A percentile compares a stretch with the other conserved stretches of the same genome.
Conservation (phyloP, 2,888 invertebrate species). For the Harpalus rubripes region DNA sequence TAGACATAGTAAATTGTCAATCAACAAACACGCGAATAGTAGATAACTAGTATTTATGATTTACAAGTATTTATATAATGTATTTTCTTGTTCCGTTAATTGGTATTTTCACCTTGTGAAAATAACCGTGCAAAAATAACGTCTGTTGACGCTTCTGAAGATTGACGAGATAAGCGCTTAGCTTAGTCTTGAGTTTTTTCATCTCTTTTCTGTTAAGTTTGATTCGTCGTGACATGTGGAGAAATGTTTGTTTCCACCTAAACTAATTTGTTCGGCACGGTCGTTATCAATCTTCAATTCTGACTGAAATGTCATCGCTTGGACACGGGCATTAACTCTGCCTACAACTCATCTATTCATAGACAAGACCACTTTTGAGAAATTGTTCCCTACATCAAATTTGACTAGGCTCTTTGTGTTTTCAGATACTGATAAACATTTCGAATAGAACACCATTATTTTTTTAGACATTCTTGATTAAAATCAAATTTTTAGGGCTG, state of each 20-base stretch:
- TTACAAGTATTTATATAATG: background rate
- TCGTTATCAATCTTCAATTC: constrained; percentile 42
- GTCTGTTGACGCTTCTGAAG: background rate
- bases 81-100: constrained; percentile 16
- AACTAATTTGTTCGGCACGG: constrained; percentile 44
- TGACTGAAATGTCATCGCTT: constrained; percentile 42
- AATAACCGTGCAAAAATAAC: constrained; percentile 22
- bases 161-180: constrained; percentile 48
- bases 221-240: constrained; percentile 32
- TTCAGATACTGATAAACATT: constrained; percentile 3
- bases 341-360: constrained; percentile 31
- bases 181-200: constrained; percentile 1
- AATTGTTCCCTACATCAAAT: background rate
- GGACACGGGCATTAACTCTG: constrained; percentile 29
- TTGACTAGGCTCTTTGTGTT: background rate
- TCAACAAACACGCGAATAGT: too few relatives aligned
- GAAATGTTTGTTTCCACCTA: constrained; percentile 44
- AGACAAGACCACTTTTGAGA: constrained; percentile 6
- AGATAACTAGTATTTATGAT: too few relatives aligned
- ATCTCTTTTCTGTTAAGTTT: constrained; percentile 10
- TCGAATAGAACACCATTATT: background rate
- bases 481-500: too few relatives aligned
- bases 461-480: background rate
- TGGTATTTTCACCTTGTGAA: background rate
- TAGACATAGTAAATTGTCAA: too few relatives aligned